Evolutionary conservation across 2,888 invertebrate genomes (phyloP).

Genomic region (Andrena haemorrhoa): DNA sequence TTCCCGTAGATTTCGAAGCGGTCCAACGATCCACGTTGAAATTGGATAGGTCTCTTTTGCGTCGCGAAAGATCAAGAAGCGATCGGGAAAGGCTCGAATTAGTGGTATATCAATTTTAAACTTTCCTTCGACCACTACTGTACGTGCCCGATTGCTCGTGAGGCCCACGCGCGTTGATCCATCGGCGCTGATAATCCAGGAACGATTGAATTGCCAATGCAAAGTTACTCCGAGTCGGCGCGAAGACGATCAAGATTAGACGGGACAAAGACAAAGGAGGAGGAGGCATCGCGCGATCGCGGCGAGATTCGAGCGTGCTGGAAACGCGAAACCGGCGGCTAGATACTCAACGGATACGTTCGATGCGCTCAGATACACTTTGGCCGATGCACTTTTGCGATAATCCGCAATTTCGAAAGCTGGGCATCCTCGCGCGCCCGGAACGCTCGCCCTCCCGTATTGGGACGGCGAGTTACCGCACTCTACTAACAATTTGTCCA

Average conservation of each 20-base stretch:
- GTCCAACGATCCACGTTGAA: not conserved
- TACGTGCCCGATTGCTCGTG: slow-evolving; percentile 5
- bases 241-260: slow-evolving; percentile 56
- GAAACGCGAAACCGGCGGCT: slow-evolving; percentile 45
- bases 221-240: slow-evolving; percentile 31
- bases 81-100: not conserved
- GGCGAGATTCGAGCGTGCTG: slow-evolving; percentile 21
- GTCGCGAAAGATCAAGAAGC: too few relatives aligned
- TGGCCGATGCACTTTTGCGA: slow-evolving; percentile 53
- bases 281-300: slow-evolving; percentile 13
- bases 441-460: slow-evolving; percentile 11
- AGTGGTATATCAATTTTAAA: not conserved
- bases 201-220: slow-evolving; percentile 58
- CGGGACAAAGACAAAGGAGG: slow-evolving; percentile 52
- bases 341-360: slow-evolving; percentile 43
- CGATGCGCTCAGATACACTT: slow-evolving; percentile 43
- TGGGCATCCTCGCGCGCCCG: slow-evolving; percentile 14
- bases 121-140: not conserved
- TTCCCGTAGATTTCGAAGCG: not conserved
- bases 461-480: slow-evolving; percentile 11
- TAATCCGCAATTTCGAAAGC: slow-evolving; percentile 53
- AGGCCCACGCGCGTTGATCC: slow-evolving; percentile 5
- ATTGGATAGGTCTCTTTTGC: too few relatives aligned
- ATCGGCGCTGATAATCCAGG: not conserved
- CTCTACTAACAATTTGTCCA: slow-evolving; percentile 22